Evolutionary conservation across 2,113 vertebrate species (phyloP).

Genomic region (Callocephalon fimbriatum): DNA sequence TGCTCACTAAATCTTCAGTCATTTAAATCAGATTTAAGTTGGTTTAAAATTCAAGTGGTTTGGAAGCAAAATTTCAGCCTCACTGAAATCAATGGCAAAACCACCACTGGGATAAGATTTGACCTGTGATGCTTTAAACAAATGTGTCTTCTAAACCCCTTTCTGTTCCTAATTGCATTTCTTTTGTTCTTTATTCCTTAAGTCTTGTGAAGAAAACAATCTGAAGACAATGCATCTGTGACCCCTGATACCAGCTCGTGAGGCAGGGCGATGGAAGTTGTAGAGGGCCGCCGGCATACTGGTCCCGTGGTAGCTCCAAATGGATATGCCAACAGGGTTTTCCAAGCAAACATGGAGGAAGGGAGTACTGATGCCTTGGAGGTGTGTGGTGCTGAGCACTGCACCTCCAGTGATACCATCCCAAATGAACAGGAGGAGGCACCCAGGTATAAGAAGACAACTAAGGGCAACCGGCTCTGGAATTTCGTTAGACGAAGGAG

Average conservation of each 20-base stretch:
- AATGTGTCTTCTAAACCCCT: not conserved
- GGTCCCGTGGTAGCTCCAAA: constrained; percentile 77
- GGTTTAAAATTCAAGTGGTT: not conserved
- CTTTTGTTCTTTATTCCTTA: constrained; percentile 3
- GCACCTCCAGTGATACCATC: not conserved
- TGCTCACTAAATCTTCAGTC: not conserved
- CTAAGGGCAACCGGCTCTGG: constrained; percentile 84
- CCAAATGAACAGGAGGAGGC: constrained; percentile 57
- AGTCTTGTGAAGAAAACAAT: constrained; percentile 18
- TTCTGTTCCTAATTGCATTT: not conserved
- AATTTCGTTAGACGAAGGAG: constrained; percentile 86
- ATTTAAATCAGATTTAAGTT: not conserved
- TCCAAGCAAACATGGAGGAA: constrained; percentile 79
- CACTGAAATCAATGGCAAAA: not conserved
- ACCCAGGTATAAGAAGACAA: constrained; percentile 74
- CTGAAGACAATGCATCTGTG: constrained; percentile 34
- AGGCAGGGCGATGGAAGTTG: constrained; percentile 82
- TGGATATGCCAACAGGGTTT: constrained; percentile 85
- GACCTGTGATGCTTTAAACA: not conserved
- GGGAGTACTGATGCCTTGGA: constrained; percentile 65
- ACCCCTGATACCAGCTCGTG: not conserved
- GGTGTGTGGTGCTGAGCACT: constrained; percentile 67
- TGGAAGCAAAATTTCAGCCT: not conserved
- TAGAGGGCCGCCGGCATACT: constrained; percentile 46
- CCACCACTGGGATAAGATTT: not conserved